Base-by-base conservation (phyloP, 1,140 invertebrate genomes). In the Lanistes nyassanus region DNA sequence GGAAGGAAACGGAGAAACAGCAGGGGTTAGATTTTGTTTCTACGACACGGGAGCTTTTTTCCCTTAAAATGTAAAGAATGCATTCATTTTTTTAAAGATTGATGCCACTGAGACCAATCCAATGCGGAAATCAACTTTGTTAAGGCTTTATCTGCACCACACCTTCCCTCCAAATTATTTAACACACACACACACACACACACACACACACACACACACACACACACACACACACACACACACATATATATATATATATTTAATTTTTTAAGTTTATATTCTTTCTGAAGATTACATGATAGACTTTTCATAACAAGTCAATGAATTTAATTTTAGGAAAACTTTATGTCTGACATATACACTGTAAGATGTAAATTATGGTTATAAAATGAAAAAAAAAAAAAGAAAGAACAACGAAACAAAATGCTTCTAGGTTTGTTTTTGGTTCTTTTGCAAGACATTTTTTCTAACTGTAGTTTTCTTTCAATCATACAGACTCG, bases 151-250 rank as follows among this genome's bases (percentile, higher is more conserved):
- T n/a, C n/a, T n/a, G n/a, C n/a, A n/a, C n/a, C n/a, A n/a, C n/a
- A n/a, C n/a, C n/a, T n/a, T n/a, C n/a, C n/a, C n/a, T n/a, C n/a
- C n/a, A n/a, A n/a, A n/a, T n/a, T n/a, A n/a, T n/a, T n/a, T n/a
- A n/a, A n/a, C n/a, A n/a, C n/a, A 4, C 3, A 62, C 3, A 62
- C 3, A 62, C 29, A 62, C 29, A 62, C 3, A 62, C 3, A 62
- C 3, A 62, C 60, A 62, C 60, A 62, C 3, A 62, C 60, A 62
- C 29, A 62, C 60, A 62, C 29, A 62, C 60, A 62, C 3, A 4
- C 60, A 62, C 29, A 4, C 60, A 62, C 29, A 62, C 60, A 62
- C 29, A 4, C 29, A 62, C 60, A 62, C 60, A 62, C 60, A 62
- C 29, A 62, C 60, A 62, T 29, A 62, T 3, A 62, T 29, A 4